These are phyloP conservation scores for Lycaon pictus DNA, from an alignment of 2,113 vertebrate species.

Conservation along the genomic window DNA sequence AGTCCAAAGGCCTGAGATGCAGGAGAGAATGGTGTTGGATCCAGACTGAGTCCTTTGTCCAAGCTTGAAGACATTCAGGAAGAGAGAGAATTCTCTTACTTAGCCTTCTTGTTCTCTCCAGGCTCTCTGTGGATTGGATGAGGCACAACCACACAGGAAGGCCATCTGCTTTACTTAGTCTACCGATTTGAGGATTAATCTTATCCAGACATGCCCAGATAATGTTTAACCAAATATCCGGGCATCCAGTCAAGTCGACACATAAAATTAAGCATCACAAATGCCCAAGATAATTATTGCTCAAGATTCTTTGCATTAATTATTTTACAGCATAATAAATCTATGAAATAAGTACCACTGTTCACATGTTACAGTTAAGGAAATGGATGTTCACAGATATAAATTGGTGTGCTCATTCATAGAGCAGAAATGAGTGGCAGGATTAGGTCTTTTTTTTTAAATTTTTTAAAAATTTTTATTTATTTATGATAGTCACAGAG, in stretches of 20 bases:
- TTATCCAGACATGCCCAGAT: background rate
- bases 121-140: background rate
- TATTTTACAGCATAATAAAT: background rate
- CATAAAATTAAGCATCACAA: background rate
- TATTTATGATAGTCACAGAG: no score
- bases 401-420: background rate
- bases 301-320: background rate
- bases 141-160: background rate
- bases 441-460: background rate
- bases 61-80: background rate
- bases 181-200: background rate
- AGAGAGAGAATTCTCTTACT: background rate
- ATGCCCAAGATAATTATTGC: background rate
- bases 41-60: background rate
- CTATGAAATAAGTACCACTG: background rate
- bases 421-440: background rate
- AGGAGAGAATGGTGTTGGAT: background rate
- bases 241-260: background rate
- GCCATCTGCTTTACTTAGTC: background rate
- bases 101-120: background rate
- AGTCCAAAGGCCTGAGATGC: background rate
- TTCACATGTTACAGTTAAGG: background rate
- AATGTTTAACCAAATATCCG: background rate
- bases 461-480: no score
- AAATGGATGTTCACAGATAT: background rate